These are phyloP conservation scores for Ceyx erithaca DNA, from an alignment of 2,797 vertebrate species.

Conservation along the genomic window DNA sequence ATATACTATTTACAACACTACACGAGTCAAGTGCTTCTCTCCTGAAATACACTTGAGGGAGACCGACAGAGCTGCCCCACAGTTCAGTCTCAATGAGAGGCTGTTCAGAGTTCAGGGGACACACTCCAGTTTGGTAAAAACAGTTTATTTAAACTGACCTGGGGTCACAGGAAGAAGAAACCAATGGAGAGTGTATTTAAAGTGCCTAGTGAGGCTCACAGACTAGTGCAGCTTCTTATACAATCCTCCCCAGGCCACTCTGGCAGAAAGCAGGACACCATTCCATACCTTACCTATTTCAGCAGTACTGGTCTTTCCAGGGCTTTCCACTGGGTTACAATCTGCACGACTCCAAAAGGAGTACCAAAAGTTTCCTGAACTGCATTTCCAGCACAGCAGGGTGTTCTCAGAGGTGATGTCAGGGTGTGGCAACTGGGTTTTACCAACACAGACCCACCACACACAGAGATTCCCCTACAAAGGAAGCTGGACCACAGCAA, in stretches of 20 bases:
- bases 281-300: neutral
- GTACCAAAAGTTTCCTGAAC: neutral
- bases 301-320: neutral
- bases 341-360: neutral
- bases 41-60: neutral
- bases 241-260: fast-evolving
- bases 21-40: neutral
- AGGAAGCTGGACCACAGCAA: conserved; percentile 83
- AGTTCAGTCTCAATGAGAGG: fast-evolving
- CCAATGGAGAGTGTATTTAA: neutral
- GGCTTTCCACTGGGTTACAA: neutral
- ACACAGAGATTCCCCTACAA: conserved; percentile 67
- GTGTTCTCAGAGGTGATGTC: neutral
- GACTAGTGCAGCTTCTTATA: neutral
- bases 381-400: neutral
- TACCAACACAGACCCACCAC: neutral
- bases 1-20: neutral
- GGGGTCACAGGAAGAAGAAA: neutral
- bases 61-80: neutral
- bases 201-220: neutral
- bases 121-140: neutral
- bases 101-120: neutral
- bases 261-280: neutral
- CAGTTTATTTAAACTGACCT: neutral
- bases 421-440: conserved; percentile 49